These are phyloP conservation scores for Enteromius trimaculatus DNA, from an alignment of 2,797 vertebrate species.

Conservation along the genomic window DNA sequence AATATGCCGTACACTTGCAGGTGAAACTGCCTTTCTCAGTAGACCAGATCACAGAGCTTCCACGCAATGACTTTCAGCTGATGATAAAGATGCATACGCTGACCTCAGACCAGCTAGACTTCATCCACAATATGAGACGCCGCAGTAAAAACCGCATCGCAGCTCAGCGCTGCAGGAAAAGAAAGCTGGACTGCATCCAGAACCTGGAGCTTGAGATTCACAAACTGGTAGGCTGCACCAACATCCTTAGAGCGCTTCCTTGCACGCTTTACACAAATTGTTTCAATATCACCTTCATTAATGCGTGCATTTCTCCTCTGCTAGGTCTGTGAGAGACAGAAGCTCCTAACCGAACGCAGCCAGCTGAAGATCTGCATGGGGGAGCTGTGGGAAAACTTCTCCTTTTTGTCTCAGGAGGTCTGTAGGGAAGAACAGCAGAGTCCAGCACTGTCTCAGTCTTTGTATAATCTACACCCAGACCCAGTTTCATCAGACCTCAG, in stretches of 20 bases:
- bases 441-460: constrained; percentile 83
- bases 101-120: constrained; percentile 94
- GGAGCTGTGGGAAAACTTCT: constrained; percentile 94
- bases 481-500: constrained; percentile 67
- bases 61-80: constrained; percentile 96
- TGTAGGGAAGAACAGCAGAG: constrained; percentile 86
- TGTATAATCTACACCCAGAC: constrained; percentile 81
- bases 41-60: constrained; percentile 96
- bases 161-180: constrained; percentile 93
- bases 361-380: constrained; percentile 95
- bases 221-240: constrained; percentile 83
- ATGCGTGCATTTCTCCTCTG: constrained; percentile 12
- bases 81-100: constrained; percentile 98
- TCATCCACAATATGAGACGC: constrained; percentile 91
- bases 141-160: constrained; percentile 95
- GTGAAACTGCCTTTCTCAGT: constrained; percentile 94
- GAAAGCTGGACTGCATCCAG: constrained; percentile 97
- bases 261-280: neutral
- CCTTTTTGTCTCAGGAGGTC: constrained; percentile 94
- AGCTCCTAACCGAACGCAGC: constrained; percentile 91
- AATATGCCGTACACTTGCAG: constrained; percentile 68
- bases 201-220: constrained; percentile 94
- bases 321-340: constrained; percentile 94
- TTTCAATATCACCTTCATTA: neutral
- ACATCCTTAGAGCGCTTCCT: too few species aligned